Conservation (phyloP, 2,113 vertebrate genomes). For the Hypanus sabinus region DNA sequence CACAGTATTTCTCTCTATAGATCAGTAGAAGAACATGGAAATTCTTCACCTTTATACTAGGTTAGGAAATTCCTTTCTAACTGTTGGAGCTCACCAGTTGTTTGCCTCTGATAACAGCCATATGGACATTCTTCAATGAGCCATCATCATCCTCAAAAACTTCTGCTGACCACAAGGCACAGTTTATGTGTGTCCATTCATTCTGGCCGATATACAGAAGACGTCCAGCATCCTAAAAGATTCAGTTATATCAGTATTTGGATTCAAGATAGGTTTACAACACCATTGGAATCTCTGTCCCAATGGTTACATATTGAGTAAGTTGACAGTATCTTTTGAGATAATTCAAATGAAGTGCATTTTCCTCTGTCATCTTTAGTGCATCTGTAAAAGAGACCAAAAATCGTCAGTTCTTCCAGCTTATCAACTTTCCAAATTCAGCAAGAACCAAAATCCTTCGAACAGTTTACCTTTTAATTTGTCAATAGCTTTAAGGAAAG, state of each 20-base stretch:
- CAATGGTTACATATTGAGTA: neutral
- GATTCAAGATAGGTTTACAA: neutral
- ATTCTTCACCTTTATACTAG: neutral
- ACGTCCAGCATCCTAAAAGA: constrained; percentile 78
- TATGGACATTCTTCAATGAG: constrained; percentile 92
- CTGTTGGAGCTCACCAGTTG: constrained; percentile 65
- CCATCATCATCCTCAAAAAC: constrained; percentile 95
- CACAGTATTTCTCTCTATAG: neutral
- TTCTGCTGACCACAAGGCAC: constrained; percentile 91
- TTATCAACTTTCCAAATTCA: neutral
- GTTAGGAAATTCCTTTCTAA: neutral
- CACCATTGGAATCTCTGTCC: neutral
- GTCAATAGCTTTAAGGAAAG: neutral
- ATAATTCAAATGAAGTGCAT: neutral
- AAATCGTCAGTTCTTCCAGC: neutral
- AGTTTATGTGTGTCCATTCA: constrained; percentile 94
- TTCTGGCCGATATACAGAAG: constrained; percentile 93
- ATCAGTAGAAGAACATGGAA: neutral
- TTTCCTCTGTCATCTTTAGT: neutral
- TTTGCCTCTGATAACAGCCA: constrained; percentile 88
- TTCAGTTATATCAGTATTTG: neutral
- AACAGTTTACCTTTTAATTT: neutral
- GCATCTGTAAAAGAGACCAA: neutral
- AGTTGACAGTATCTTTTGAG: neutral
- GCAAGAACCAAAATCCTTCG: neutral